Conservation (phyloP, 2,113 vertebrate genomes). For the Rynchops niger region DNA sequence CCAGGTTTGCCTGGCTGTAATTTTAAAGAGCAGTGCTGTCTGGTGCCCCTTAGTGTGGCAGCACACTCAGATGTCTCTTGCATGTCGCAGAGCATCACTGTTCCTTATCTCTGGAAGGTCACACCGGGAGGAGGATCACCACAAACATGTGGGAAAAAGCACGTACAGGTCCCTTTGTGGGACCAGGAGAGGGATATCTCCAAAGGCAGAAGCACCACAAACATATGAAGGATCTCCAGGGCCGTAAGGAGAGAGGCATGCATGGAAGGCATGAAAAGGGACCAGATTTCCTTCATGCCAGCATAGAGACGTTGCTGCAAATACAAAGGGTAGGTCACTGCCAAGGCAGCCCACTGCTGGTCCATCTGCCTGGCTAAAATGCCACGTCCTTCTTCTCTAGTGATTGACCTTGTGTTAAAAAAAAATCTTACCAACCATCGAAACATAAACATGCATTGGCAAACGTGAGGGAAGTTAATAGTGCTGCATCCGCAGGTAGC, state of each 20-base stretch:
- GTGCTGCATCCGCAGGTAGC: background rate
- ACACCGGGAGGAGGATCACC: background rate
- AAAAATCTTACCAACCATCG: background rate
- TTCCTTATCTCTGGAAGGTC: background rate
- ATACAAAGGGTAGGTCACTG: background rate
- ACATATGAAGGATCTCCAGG: background rate
- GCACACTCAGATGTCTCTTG: background rate
- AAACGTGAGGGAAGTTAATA: background rate
- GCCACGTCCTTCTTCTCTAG: background rate
- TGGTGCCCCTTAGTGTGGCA: background rate
- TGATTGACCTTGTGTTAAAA: background rate
- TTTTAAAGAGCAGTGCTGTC: background rate
- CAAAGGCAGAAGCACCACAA: background rate
- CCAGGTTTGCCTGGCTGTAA: background rate
- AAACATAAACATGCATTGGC: background rate
- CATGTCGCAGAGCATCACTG: background rate
- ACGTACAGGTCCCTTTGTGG: background rate
- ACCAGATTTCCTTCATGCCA: background rate
- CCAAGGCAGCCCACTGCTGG: background rate
- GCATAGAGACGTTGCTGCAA: background rate
- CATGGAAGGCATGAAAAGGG: background rate
- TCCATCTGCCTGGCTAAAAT: background rate
- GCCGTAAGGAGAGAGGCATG: background rate
- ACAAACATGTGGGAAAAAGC: background rate
- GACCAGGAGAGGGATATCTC: background rate